Evolutionary conservation across 2,888 invertebrate species (phyloP).

Genomic region (Proisotoma minuta): DNA sequence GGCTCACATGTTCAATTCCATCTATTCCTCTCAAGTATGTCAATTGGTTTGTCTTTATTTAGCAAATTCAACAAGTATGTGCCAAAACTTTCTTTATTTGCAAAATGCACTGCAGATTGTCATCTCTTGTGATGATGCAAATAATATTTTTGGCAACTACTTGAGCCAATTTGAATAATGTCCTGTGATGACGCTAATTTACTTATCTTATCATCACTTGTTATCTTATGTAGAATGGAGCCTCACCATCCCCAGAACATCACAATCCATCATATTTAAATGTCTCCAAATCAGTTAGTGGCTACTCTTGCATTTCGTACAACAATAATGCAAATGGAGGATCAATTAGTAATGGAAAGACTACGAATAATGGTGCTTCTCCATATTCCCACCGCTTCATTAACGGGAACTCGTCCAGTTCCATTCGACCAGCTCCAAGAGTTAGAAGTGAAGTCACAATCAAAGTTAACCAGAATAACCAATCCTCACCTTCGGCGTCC

Average conservation of each 20-base stretch:
- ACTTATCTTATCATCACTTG: not conserved
- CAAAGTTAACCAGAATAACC: conserved; percentile 1
- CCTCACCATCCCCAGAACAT: conserved; percentile 13
- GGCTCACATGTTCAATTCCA: conserved; percentile 48
- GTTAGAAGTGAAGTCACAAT: conserved; percentile 4
- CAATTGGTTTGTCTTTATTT: no score
- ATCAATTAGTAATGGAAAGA: conserved; percentile 16
- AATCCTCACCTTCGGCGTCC: not conserved
- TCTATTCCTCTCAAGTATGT: conserved; percentile 29
- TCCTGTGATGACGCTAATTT: no score
- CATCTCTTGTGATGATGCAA: no score
- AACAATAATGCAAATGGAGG: conserved; percentile 14
- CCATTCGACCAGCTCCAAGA: not conserved
- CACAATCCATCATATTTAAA: conserved; percentile 76
- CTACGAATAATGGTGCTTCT: conserved; percentile 17
- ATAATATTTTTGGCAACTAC: no score
- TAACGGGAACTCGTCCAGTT: no score
- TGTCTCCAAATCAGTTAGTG: conserved; percentile 83
- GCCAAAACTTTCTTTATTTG: no score
- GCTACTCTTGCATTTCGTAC: conserved; percentile 65
- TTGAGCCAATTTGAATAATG: no score
- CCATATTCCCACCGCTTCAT: conserved; percentile 6
- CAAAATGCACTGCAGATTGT: no score
- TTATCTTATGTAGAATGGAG: conserved; percentile 12
- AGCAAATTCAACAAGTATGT: no score